Percentiles rank a stretch among this genome's conserved stretches.
These are phyloP conservation scores for Agrochola macilenta DNA, from an alignment of 2,888 invertebrate species.

Conservation along the genomic window DNA sequence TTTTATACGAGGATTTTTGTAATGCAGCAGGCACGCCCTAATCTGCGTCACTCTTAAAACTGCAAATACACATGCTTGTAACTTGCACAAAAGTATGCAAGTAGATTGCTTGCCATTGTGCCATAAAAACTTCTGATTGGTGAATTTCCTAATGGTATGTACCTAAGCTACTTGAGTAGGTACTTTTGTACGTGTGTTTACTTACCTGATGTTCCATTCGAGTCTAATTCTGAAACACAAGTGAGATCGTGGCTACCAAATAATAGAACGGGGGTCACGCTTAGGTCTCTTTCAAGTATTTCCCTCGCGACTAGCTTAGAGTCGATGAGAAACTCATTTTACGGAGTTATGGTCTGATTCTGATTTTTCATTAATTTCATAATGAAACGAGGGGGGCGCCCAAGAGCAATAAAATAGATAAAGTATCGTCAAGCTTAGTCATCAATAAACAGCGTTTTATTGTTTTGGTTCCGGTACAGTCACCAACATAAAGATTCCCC, in stretches of 20 bases:
- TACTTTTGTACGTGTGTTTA: neutral
- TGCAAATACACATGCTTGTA: neutral
- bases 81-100: neutral
- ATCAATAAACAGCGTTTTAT: slow-evolving; percentile 44
- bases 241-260: neutral
- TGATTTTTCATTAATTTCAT: neutral
- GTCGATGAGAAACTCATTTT: too few species aligned
- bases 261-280: neutral
- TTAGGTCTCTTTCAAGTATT: slow-evolving; percentile 18
- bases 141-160: neutral
- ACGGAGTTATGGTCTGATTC: neutral
- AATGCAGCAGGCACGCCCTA: neutral
- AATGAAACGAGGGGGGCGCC: neutral
- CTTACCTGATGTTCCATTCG: neutral
- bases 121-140: neutral
- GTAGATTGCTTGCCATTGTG: neutral
- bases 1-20: neutral
- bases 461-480: slow-evolving; percentile 37
- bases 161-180: neutral
- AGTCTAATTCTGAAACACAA: neutral
- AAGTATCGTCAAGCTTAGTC: slow-evolving; percentile 7
- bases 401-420: slow-evolving; percentile 36
- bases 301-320: neutral
- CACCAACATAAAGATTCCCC: slow-evolving; percentile 17
- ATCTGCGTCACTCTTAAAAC: neutral